Percentiles rank a stretch among this genome's conserved stretches.
Evolutionary conservation across 1,140 invertebrate species (phyloP).

Genomic region (Ctenoplectra terminalis): DNA sequence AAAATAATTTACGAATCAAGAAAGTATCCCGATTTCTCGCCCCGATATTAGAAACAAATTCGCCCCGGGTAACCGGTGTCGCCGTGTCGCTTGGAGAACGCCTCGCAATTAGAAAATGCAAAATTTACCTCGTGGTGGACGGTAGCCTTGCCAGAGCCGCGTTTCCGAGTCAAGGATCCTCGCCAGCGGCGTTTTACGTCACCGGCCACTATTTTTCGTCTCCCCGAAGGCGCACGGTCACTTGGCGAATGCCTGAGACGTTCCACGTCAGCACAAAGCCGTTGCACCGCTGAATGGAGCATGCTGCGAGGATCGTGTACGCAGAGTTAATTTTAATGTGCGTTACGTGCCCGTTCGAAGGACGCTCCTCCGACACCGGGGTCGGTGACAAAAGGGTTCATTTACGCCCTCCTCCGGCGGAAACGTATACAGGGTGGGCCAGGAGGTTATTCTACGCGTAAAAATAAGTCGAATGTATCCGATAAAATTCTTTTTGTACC

Average conservation of each 20-base stretch:
- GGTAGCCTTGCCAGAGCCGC: neutral
- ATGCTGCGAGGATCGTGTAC: slow-evolving; percentile 56
- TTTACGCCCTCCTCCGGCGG: slow-evolving; percentile 18
- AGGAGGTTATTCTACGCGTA: too few species aligned
- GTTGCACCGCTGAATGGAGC: slow-evolving; percentile 47
- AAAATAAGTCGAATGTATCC: too few species aligned
- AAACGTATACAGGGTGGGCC: neutral
- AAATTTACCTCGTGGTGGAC: slow-evolving; percentile 51
- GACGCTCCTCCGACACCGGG: slow-evolving; percentile 31
- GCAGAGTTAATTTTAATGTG: slow-evolving; percentile 64
- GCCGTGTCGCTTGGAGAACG: slow-evolving; percentile 52
- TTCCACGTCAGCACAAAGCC: slow-evolving; percentile 28
- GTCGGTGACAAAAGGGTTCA: slow-evolving; percentile 52
- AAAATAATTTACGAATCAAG: too few species aligned
- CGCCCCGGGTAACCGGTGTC: neutral
- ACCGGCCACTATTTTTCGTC: slow-evolving; percentile 36
- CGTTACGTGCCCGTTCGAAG: slow-evolving; percentile 46
- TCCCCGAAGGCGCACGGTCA: slow-evolving; percentile 19
- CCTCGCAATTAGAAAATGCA: slow-evolving; percentile 38
- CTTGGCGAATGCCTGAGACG: neutral
- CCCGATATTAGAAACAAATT: neutral
- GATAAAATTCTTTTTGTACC: too few species aligned
- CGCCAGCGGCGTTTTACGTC: slow-evolving; percentile 27
- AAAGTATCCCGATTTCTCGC: too few species aligned
- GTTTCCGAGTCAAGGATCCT: slow-evolving; percentile 42